A percentile compares a stretch with the other conserved stretches of the same genome.
Conservation (phyloP, 1,140 invertebrate genomes). For the Hetaerina americana region DNA sequence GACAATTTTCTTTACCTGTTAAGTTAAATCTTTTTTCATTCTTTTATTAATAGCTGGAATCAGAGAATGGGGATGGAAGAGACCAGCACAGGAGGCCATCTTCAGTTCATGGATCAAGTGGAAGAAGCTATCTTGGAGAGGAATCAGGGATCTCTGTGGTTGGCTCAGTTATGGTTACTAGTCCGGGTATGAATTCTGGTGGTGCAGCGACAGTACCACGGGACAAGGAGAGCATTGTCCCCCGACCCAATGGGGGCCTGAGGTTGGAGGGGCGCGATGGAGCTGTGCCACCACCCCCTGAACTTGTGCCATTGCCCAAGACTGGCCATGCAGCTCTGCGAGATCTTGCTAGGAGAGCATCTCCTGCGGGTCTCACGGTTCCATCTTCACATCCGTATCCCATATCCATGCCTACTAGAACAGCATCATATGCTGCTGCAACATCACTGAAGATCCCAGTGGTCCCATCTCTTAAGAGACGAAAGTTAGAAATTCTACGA, state of each 20-base stretch:
- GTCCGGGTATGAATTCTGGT: background rate
- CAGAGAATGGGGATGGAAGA: too few species aligned
- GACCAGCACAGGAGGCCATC: background rate
- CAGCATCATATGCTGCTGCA: background rate
- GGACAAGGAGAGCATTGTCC: background rate
- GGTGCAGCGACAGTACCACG: background rate
- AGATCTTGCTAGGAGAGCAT: conserved; percentile 10
- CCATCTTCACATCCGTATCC: background rate
- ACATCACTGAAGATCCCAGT: background rate
- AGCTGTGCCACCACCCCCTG: background rate
- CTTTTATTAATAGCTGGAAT: too few species aligned
- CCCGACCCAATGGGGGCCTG: conserved; percentile 1
- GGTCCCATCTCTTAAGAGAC: conserved; percentile 40
- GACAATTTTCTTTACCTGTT: too few species aligned
- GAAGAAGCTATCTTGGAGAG: background rate
- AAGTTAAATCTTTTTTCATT: too few species aligned
- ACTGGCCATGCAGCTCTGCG: conserved; percentile 8
- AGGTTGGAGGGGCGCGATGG: conserved; percentile 8
- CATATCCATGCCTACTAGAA: background rate
- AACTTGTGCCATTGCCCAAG: background rate
- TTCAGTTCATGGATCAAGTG: background rate
- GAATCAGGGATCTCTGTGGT: background rate
- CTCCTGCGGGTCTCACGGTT: background rate
- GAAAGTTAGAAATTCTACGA: conserved; percentile 56
- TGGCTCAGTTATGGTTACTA: background rate